A percentile compares a stretch with the other conserved stretches of the same genome.
phyloP scores from a whole-genome alignment of 2,797 vertebrate species.

The Lagocephalus sceleratus region DNA sequence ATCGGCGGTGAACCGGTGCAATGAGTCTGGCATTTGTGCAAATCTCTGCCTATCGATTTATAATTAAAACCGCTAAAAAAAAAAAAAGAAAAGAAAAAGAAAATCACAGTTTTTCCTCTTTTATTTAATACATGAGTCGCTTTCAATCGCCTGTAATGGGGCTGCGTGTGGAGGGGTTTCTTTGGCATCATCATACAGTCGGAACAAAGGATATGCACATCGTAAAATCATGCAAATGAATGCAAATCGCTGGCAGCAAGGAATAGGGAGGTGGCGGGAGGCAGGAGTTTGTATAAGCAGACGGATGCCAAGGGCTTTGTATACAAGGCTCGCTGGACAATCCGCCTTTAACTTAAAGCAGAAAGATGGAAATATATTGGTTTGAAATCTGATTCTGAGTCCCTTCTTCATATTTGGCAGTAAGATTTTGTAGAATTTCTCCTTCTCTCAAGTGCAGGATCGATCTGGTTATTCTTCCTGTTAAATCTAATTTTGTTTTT shows the following conservation, averaged over 20 bases:
- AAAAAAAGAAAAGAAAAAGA: conserved; percentile 3
- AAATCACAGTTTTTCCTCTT: conserved; percentile 1
- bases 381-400: conserved; percentile 44
- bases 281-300: conserved; percentile 48
- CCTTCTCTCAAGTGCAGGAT: conserved; percentile 22
- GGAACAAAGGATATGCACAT: conserved; percentile 87
- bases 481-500: conserved; percentile 9
- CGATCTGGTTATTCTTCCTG: conserved; percentile 14
- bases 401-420: conserved; percentile 11
- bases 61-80: conserved; percentile 56
- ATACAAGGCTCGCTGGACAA: conserved; percentile 47
- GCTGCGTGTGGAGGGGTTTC: conserved; percentile 45
- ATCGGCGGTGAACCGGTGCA: conserved; percentile 1
- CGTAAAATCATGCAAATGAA: conserved; percentile 86
- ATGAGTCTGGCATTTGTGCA: conserved; percentile 29
- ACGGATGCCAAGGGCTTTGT: conserved; percentile 51
- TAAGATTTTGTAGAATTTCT: conserved; percentile 8
- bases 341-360: conserved; percentile 38
- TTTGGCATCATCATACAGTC: conserved; percentile 82
- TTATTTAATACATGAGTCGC: conserved; percentile 60
- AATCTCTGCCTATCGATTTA: conserved; percentile 39
- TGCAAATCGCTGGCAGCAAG: conserved; percentile 79
- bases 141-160: conserved; percentile 42
- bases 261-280: conserved; percentile 49
- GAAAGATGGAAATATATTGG: conserved; percentile 37